These are phyloP conservation scores for Yponomeuta cagnagella DNA, from an alignment of 2,888 invertebrate species.

Conservation along the genomic window DNA sequence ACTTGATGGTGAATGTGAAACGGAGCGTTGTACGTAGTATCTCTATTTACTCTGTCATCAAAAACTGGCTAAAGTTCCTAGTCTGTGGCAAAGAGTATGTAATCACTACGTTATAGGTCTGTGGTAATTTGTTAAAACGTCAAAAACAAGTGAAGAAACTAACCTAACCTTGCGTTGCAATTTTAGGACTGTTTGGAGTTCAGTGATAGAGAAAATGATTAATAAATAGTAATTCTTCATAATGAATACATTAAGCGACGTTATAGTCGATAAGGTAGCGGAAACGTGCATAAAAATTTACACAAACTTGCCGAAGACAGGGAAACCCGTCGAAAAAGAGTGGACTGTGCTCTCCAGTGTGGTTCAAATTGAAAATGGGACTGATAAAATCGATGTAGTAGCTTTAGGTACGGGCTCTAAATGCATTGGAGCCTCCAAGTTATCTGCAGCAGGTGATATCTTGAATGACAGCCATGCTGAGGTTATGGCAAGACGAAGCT, in stretches of 20 bases:
- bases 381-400: conserved; percentile 74
- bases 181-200: no score
- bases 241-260: neutral
- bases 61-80: no score
- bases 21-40: no score
- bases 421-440: conserved; percentile 85
- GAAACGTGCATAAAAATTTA: conserved; percentile 77
- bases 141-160: no score
- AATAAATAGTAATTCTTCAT: neutral
- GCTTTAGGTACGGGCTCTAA: conserved; percentile 94
- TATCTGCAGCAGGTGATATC: conserved; percentile 80
- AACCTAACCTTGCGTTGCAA: no score
- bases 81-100: no score
- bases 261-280: conserved; percentile 63
- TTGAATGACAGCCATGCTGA: conserved; percentile 96
- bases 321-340: conserved; percentile 84
- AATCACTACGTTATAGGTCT: no score
- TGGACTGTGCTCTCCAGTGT: conserved; percentile 91
- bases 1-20: no score
- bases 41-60: no score
- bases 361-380: conserved; percentile 65
- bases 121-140: no score
- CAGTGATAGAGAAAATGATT: neutral
- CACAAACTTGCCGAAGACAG: conserved; percentile 81
- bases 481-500: conserved; percentile 87